A percentile compares a stretch with the other conserved stretches of the same genome.
Conservation (phyloP, 2,113 vertebrate species). For the Cinclus cinclus region DNA sequence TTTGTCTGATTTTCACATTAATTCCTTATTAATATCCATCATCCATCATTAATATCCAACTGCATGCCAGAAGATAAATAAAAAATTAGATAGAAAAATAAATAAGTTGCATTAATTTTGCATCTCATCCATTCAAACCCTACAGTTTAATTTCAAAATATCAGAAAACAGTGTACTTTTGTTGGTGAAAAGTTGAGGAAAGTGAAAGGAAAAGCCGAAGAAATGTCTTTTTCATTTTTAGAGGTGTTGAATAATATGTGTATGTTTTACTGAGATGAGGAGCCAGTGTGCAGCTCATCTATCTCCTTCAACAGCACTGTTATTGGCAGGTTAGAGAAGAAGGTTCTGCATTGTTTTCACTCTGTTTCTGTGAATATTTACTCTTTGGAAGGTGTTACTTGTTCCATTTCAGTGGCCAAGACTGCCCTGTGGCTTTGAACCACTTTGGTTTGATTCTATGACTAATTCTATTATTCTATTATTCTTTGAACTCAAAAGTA, state of each 20-base stretch:
- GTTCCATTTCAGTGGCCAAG: background rate
- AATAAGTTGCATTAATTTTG: background rate
- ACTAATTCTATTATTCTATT: background rate
- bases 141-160: background rate
- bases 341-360: background rate
- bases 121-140: background rate
- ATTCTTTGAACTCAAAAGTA: background rate
- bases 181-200: background rate
- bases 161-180: background rate
- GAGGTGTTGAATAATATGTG: background rate
- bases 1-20: background rate
- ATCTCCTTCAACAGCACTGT: background rate
- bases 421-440: background rate
- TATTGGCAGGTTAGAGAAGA: background rate
- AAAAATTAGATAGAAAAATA: background rate
- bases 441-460: background rate
- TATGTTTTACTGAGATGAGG: background rate
- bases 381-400: background rate
- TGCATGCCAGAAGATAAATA: background rate
- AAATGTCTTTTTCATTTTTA: background rate
- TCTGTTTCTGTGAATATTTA: background rate
- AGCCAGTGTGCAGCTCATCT: background rate
- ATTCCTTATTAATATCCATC: background rate
- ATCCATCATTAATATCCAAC: background rate
- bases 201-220: background rate